These are phyloP conservation scores for Andrena trimmerana DNA, from an alignment of 2,888 invertebrate species.

Conservation along the genomic window DNA sequence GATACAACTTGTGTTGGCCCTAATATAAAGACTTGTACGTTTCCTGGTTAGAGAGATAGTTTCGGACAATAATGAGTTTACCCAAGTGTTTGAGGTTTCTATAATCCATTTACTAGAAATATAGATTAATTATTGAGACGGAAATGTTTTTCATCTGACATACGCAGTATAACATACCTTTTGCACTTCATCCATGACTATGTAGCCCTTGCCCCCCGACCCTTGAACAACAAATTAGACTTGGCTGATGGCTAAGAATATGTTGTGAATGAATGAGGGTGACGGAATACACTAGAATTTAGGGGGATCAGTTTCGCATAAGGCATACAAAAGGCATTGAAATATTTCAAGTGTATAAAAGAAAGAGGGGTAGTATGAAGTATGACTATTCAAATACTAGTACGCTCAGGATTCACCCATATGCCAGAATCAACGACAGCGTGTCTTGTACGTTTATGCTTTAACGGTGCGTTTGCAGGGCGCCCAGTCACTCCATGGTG, in stretches of 20 bases:
- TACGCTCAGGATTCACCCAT: slow-evolving; percentile 77
- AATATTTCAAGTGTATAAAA: slow-evolving; percentile 17
- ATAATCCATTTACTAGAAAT: slow-evolving; percentile 11
- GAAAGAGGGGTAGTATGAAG: slow-evolving; percentile 37
- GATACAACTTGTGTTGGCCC: slow-evolving; percentile 15
- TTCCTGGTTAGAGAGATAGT: slow-evolving; percentile 41
- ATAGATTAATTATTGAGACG: slow-evolving; percentile 25
- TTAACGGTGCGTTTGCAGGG: slow-evolving; percentile 85
- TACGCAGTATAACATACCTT: slow-evolving; percentile 46
- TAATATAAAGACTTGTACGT: slow-evolving; percentile 17
- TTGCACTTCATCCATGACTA: slow-evolving; percentile 51
- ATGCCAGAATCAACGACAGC: slow-evolving; percentile 75
- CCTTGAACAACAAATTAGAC: slow-evolving; percentile 37
- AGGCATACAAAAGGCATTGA: slow-evolving; percentile 23
- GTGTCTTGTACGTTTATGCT: slow-evolving; percentile 80
- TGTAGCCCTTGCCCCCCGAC: slow-evolving; percentile 30
- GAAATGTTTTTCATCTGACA: slow-evolving; percentile 48
- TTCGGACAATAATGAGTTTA: slow-evolving; percentile 28
- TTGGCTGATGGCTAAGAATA: slow-evolving; percentile 44
- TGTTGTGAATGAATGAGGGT: slow-evolving; percentile 51
- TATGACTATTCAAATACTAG: slow-evolving; percentile 69
- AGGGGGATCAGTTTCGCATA: slow-evolving; percentile 30
- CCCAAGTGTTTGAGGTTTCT: slow-evolving; percentile 30
- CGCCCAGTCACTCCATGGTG: slow-evolving; percentile 84
- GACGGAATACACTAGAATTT: slow-evolving; percentile 32